Evolutionary conservation across 2,888 invertebrate genomes (phyloP), one percentile per base, ranked within the genome.

Genomic region (Agrotis ipsilon): DNA sequence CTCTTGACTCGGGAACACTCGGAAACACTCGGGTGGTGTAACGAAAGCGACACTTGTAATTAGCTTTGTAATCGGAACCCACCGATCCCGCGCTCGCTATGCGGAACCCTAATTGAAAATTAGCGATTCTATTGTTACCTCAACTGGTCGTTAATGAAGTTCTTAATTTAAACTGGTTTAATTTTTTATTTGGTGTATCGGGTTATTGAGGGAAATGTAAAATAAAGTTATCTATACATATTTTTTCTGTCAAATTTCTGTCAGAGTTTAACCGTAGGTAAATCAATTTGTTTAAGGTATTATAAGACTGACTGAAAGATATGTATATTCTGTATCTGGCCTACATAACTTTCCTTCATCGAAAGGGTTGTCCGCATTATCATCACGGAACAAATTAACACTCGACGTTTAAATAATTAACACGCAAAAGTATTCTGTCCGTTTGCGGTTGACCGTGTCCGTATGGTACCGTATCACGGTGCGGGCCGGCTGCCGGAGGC

Each of bases 21-120:
- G 79, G 68, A 14, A 57, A 48, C 64, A 62, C 75, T 67, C 75
- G 80, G 68, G 51, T 60, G 70, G 75, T 87, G 85, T 88, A 89
- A 89, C 89, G 87, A 87, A 90, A 88, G 83, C 89, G 93, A 93
- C 92, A 93, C 93, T 94, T 90, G 93, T 94, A 94, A 96, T 95
- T 94, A 93, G 90, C 93, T 91, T 89, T 87, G 96, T 92, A 94
- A 95, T 91, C 92, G 89, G 91, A 94, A 86, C 89, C 89, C 87
- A 83, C 78, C 85, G 87, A 88, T 88, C 84, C 77, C 52, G 71
- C 48, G 60, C 59, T 82, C 79, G 87, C 86, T 46, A 65, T 73
- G n/a, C 87, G 87, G 88, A 86, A 85, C 90, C 90, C 88, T 92
- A 91, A 93, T 93, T 92, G 91, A 91, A 92, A 92, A 93, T 93